A percentile compares a stretch with the other conserved stretches of the same genome.
Conservation (phyloP, 2,888 invertebrate genomes). For the Torymus aiolomorphi region DNA sequence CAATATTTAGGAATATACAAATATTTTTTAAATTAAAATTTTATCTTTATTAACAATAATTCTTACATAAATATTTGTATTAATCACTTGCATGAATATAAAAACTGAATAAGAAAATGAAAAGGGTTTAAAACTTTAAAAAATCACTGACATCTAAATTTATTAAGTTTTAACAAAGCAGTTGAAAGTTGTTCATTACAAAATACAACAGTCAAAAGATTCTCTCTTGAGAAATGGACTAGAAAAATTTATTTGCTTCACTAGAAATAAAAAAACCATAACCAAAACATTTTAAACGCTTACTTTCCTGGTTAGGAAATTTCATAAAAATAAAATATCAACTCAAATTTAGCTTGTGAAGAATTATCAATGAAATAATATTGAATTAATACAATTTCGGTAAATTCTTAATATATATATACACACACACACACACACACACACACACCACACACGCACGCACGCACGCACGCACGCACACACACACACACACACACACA, state of each 20-base stretch:
- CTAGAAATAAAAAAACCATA: slow-evolving; percentile 14
- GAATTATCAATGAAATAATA: too few relatives aligned
- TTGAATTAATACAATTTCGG: too few relatives aligned
- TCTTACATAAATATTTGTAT: slow-evolving; percentile 24
- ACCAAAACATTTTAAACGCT: neutral
- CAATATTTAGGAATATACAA: neutral
- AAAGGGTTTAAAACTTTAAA: slow-evolving; percentile 3
- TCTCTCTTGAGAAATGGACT: slow-evolving; percentile 36
- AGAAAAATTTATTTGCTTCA: slow-evolving; percentile 34
- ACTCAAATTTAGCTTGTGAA: too few relatives aligned
- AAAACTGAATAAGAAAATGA: slow-evolving; percentile 18
- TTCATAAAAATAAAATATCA: too few relatives aligned
- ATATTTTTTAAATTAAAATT: neutral
- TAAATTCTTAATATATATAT: too few relatives aligned
- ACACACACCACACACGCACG: too few relatives aligned
- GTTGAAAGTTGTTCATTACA: too few relatives aligned
- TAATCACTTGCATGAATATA: slow-evolving; percentile 9
- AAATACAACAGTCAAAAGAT: slow-evolving; percentile 23
- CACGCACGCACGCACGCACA: too few relatives aligned
- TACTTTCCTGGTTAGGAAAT: too few relatives aligned
- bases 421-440: too few relatives aligned
- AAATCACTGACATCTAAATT: neutral
- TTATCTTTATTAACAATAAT: slow-evolving; percentile 42
- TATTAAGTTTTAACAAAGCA: too few relatives aligned
- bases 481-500: too few relatives aligned